Evolutionary conservation across 2,888 invertebrate species (phyloP), one percentile per base, ranked within the genome.

Genomic region (Oasisia sp.): DNA sequence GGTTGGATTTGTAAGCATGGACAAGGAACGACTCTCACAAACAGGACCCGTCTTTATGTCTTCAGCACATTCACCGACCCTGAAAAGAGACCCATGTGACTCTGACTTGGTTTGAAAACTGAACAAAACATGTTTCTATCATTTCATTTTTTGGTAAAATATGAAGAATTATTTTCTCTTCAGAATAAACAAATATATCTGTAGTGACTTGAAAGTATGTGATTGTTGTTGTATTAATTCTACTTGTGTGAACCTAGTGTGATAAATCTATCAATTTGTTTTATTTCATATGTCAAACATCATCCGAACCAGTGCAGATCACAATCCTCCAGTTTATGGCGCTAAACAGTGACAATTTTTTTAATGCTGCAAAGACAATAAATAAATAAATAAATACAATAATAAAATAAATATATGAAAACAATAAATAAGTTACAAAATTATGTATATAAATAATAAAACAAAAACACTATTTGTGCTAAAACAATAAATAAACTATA

Each of bases 51-150:
- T 19, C 27, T n/a, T 74, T 14, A 27, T 14, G 19, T 45, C 91
- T 44, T 91, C 91, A 27, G 91, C 91, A 19, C 91, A 27, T n/a
- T 91, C 91, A 50, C 91, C 91, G 91, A 91, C 91, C 32, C 91
- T 91, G 74, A 19, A 74, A 74, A 5, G 3, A 74, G 7, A 19
- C 19, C 74, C 74, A n/a, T n/a, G n/a, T 74, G 74, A 74, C 7
- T 27, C 27, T 74, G 27, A 74, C 7, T 27, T 27, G n/a, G 27
- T n/a, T 74, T 74, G 74, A 74, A 74, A 27, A 27, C 7, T 27
- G 74, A 74, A 27, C 19, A 7, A n/a, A 27, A 74, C 27, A 74
- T 19, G 19, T 12, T 50, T 50, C 11, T 12, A 50, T 50, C 50
- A 27, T 14, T 74, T 74, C 2, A 27, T 19, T 74, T 74, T 74